Evolutionary conservation across 30 jellyfish, hydroid and myxozoan genomes (phyloP), one percentile per base, ranked within the genome.

Genomic region (Pelagia noctiluca): DNA sequence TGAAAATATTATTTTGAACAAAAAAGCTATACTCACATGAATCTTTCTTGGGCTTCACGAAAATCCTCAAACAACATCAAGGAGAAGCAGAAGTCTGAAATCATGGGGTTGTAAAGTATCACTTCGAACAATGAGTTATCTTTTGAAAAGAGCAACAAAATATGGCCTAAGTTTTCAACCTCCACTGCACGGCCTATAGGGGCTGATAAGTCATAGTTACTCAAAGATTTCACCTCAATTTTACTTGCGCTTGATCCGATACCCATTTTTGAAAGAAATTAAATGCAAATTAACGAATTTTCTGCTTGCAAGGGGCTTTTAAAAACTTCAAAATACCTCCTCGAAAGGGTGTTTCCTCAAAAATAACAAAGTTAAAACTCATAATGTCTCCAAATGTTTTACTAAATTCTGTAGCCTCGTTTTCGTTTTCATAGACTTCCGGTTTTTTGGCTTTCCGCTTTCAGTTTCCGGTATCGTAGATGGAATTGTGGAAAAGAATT

Each of bases 191-290:
- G 79, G 33, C 50, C 78, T 22, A 68, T 23, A 13, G 82, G 75
- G 34, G 48, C 30, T 30, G 34, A 7, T n/a, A 80, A 65, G 57
- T 66, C 68, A 49, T 64, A 80, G 28, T 23, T 64, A 0, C 11
- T 2, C 13, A 72, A 68, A 50, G 48, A 25, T 38, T 38, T 80
- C 34, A 64, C 90, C 1, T 25, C 71, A 28, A 66, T 84, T 47
- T 65, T 52, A 38, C 75, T 50, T 42, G 78, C 13, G 50, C 90
- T 80, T 29, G 90, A 80, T 8, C 90, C 76, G 33, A 66, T 25
- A 0, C 90, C 90, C 90, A 80, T 80, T 19, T 33, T 32, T 50
- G 2, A 49, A n/a, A n/a, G n/a, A n/a, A n/a, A n/a, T n/a, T n/a
- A n/a, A n/a, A n/a, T n/a, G n/a, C n/a, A n/a, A n/a, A n/a, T n/a